Conservation (phyloP, 1,140 invertebrate genomes). For the Thaumetopoea pityocampa region DNA sequence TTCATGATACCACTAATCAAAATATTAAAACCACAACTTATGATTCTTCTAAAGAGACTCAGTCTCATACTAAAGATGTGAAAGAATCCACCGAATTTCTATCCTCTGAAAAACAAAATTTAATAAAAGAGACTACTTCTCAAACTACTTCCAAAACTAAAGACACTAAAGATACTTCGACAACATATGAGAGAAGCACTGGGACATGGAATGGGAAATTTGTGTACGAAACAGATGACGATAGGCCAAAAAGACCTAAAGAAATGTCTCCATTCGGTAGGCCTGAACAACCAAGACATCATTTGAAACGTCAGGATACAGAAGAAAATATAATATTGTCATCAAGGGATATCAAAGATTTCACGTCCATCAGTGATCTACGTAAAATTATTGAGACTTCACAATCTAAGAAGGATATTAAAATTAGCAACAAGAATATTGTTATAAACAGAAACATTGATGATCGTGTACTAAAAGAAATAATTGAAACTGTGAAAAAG, state of each 20-base stretch:
- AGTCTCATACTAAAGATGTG: slow-evolving; percentile 37
- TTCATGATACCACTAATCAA: slow-evolving; percentile 38
- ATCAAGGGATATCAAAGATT: slow-evolving; percentile 68
- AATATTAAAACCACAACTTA: slow-evolving; percentile 29
- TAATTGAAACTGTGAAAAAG: slow-evolving; percentile 67
- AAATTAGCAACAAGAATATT: slow-evolving; percentile 67
- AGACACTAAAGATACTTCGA: slow-evolving; percentile 63
- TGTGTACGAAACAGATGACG: slow-evolving; percentile 61
- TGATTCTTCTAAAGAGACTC: too few relatives aligned
- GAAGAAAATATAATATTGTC: slow-evolving; percentile 69
- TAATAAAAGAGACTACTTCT: slow-evolving; percentile 47
- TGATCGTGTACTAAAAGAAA: slow-evolving; percentile 63
- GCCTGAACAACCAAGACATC: slow-evolving; percentile 60
- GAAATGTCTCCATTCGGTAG: slow-evolving; percentile 63
- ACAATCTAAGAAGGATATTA: slow-evolving; percentile 57
- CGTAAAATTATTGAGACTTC: slow-evolving; percentile 64
- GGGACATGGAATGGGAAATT: slow-evolving; percentile 71
- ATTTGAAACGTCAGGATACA: slow-evolving; percentile 65
- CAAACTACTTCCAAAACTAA: too few relatives aligned
- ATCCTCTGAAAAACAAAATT: slow-evolving; percentile 50
- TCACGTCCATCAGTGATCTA: slow-evolving; percentile 65
- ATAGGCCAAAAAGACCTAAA: slow-evolving; percentile 56
- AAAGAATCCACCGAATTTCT: slow-evolving; percentile 53
- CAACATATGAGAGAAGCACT: slow-evolving; percentile 64
- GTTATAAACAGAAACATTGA: slow-evolving; percentile 67